phyloP scores from a whole-genome alignment of 2,888 invertebrate species.

The Dexiosoma caninum region DNA sequence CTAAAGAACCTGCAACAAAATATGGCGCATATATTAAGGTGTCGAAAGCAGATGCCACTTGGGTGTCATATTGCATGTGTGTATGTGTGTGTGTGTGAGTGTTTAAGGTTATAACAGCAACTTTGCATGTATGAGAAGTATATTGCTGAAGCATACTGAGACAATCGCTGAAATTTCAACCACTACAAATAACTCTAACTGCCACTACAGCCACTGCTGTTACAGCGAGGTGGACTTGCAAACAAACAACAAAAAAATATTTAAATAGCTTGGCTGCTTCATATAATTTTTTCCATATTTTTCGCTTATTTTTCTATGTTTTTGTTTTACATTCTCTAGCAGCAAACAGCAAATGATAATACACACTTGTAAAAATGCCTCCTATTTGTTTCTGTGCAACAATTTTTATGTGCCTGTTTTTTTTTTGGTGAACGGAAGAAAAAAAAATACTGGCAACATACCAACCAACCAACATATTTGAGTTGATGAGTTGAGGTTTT shows the following conservation, averaged over 20 bases:
- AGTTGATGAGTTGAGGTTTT: constrained; percentile 59
- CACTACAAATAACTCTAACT: neutral
- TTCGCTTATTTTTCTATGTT: neutral
- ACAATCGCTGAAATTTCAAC: constrained; percentile 20
- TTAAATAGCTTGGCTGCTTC: constrained; percentile 6
- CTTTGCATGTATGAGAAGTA: neutral
- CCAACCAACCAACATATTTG: constrained; percentile 47
- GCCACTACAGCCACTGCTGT: neutral
- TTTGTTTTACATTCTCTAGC: constrained; percentile 33
- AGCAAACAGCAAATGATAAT: constrained; percentile 21
- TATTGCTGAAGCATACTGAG: neutral
- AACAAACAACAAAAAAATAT: too few relatives aligned
- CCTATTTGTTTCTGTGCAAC: constrained; percentile 37
- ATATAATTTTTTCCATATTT: constrained; percentile 40
- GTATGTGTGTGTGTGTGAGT: neutral
- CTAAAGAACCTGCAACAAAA: constrained; percentile 41
- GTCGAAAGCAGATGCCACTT: constrained; percentile 63
- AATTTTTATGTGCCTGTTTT: constrained; percentile 55
- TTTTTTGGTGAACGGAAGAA: too few relatives aligned
- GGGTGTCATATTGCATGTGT: constrained; percentile 23
- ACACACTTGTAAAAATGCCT: neutral
- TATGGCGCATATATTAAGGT: constrained; percentile 60
- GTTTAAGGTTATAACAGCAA: constrained; percentile 38
- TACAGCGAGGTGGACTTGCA: neutral
- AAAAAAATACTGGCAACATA: constrained; percentile 39